A percentile compares a stretch with the other conserved stretches of the same genome.
phyloP scores from a whole-genome alignment of 2,113 vertebrate species.

The Alaudala cheleensis region DNA sequence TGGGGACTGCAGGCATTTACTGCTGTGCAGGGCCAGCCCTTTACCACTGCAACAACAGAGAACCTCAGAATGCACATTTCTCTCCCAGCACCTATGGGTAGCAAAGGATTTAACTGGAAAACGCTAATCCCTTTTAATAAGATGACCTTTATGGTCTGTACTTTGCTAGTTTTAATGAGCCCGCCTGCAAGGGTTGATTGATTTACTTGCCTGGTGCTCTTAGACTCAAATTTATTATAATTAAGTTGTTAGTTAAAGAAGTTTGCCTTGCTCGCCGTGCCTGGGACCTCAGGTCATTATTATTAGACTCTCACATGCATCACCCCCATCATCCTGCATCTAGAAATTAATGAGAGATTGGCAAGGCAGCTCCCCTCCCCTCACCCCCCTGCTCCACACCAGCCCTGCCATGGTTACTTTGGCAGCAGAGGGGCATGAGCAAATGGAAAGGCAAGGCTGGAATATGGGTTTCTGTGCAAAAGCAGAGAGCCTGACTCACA shows the following conservation, averaged over 20 bases:
- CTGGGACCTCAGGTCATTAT: constrained; percentile 56
- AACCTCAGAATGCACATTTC: neutral
- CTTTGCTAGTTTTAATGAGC: constrained; percentile 56
- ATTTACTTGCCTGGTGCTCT: constrained; percentile 54
- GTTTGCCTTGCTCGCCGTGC: constrained; percentile 9
- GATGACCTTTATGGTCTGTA: constrained; percentile 34
- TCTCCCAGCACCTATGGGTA: neutral
- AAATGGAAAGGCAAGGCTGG: constrained; percentile 66
- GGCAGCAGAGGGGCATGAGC: constrained; percentile 71
- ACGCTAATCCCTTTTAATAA: constrained; percentile 59
- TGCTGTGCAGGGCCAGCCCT: neutral
- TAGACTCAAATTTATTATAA: constrained; percentile 49
- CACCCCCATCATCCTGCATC: constrained; percentile 25
- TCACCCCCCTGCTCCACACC: neutral
- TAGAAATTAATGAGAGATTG: constrained; percentile 66
- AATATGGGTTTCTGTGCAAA: constrained; percentile 27
- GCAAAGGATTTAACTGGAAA: constrained; percentile 48
- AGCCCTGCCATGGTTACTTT: constrained; percentile 51
- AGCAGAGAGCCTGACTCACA: constrained; percentile 60
- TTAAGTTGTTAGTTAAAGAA: constrained; percentile 56
- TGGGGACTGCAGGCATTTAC: neutral
- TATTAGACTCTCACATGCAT: constrained; percentile 18
- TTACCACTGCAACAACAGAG: neutral
- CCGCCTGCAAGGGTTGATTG: constrained; percentile 54
- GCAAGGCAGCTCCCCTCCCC: neutral